phyloP scores from a whole-genome alignment of 2,797 vertebrate genomes.

The Paratrypauchen microcephalus region DNA sequence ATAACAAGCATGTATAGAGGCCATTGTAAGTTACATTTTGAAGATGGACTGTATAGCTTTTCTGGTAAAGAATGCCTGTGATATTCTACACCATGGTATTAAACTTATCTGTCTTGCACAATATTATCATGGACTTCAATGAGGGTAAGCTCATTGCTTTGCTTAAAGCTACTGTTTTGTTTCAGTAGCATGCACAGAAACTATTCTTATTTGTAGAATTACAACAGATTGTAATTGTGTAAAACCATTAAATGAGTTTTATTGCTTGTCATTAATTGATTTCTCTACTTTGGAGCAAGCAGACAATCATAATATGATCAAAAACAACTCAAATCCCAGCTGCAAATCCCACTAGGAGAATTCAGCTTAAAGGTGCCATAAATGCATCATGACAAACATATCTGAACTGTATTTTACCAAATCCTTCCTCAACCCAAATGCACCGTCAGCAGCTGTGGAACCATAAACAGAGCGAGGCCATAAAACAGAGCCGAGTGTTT shows the following conservation, averaged over 20 bases:
- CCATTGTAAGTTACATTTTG: too few relatives aligned
- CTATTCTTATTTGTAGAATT: neutral
- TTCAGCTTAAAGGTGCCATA: slow-evolving; percentile 16
- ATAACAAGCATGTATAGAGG: neutral
- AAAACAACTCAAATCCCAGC: slow-evolving; percentile 4
- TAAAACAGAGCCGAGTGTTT: slow-evolving; percentile 35
- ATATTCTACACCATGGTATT: too few relatives aligned
- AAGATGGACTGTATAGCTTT: too few relatives aligned
- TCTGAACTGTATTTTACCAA: neutral
- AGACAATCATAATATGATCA: slow-evolving; percentile 29
- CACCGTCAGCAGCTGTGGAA: slow-evolving; percentile 35
- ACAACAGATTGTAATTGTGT: neutral
- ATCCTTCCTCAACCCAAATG: slow-evolving; percentile 6
- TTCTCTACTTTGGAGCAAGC: slow-evolving; percentile 11
- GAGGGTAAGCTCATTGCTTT: too few relatives aligned
- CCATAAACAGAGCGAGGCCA: slow-evolving; percentile 10
- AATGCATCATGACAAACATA: slow-evolving; percentile 6
- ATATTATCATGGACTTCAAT: neutral
- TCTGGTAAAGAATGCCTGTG: too few relatives aligned
- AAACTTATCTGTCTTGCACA: neutral
- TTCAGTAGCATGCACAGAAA: neutral
- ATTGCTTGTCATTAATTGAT: slow-evolving; percentile 1
- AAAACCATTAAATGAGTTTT: neutral
- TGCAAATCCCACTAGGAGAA: neutral
- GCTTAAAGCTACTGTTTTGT: neutral